Evolutionary conservation across 2,888 invertebrate genomes (phyloP), one percentile per base, ranked within the genome.

Genomic region (Mesorhabditis belari): DNA sequence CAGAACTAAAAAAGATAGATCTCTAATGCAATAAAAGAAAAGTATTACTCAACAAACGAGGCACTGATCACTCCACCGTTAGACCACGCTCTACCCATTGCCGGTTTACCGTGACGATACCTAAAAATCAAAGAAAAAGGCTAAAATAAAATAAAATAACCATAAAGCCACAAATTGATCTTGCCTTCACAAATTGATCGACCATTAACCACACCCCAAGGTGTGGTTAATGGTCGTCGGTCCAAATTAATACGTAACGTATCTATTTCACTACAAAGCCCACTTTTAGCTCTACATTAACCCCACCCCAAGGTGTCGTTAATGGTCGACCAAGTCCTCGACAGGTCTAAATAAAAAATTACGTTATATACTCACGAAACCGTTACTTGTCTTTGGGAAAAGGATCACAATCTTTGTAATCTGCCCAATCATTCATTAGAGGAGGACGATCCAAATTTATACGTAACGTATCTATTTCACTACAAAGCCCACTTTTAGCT

Each of bases 61-160:
- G 71, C 73, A 5, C 63, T 63, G 23, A 73, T 65, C 27, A 29
- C 63, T 3, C 68, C 65, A 26, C 58, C 35, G 49, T 61, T 53
- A 23, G 62, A 52, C 71, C 67, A 68, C 6, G 70, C 73, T 51
- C 71, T 63, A 44, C 73, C 73, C 71, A 73, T 71, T 0, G 69
- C 49, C 49, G 73, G 71, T 51, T 61, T 65, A 12, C 69, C 69
- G 57, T 69, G 69, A 27, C 67, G 62, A 29, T 67, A 35, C 44
- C 44, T 35, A 35, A 35, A 35, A 17, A 6, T 6, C 9, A 17
- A 17, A 35, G 17, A 35, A 35, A 35, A 35, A 35, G 35, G 35
- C 9, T 35, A 1, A 9, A n/a, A 6, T 2, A 6, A 24, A 19
- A n/a, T 53, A 23, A 27, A 29, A 21, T 60, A 55, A 71, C 71